Evolutionary conservation across 1,140 invertebrate species (phyloP).

Genomic region (Tenebrio molitor): DNA sequence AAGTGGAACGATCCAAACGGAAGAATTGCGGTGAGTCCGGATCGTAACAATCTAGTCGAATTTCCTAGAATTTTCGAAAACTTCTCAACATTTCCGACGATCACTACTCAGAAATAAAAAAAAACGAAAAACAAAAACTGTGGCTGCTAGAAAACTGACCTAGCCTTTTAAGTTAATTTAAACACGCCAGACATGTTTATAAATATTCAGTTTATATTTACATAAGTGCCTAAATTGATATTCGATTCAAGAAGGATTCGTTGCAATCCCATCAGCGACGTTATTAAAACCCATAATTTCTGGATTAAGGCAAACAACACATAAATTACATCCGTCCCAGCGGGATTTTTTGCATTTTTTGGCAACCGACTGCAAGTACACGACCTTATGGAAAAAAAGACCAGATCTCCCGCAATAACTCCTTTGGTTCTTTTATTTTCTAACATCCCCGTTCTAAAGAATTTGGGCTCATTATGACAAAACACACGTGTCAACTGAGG

Average conservation of each 20-base stretch:
- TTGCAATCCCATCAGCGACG: constrained; percentile 4
- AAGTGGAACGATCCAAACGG: constrained; percentile 37
- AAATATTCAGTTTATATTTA: constrained; percentile 39
- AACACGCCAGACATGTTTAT: constrained; percentile 35
- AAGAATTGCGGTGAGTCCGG: not conserved
- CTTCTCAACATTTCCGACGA: not conserved
- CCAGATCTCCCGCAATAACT: too few species aligned
- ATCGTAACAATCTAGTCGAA: too few species aligned
- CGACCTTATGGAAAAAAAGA: not conserved
- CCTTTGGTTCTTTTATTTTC: too few species aligned
- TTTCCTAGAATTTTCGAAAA: not conserved
- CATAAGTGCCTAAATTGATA: constrained; percentile 30
- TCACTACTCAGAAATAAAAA: not conserved
- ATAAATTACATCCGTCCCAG: constrained; percentile 19
- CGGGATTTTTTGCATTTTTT: constrained; percentile 23
- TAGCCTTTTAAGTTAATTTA: constrained; percentile 41
- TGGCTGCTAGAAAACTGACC: constrained; percentile 35
- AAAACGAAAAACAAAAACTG: not conserved
- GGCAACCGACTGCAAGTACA: not conserved
- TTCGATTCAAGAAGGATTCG: constrained; percentile 22
- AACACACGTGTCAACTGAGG: constrained; percentile 17
- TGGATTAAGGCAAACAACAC: constrained; percentile 17
- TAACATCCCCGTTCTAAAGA: too few species aligned
- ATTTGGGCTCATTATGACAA: too few species aligned
- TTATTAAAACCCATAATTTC: constrained; percentile 29